phyloP scores from a whole-genome alignment of 2,888 invertebrate species.

The Pocota personata region DNA sequence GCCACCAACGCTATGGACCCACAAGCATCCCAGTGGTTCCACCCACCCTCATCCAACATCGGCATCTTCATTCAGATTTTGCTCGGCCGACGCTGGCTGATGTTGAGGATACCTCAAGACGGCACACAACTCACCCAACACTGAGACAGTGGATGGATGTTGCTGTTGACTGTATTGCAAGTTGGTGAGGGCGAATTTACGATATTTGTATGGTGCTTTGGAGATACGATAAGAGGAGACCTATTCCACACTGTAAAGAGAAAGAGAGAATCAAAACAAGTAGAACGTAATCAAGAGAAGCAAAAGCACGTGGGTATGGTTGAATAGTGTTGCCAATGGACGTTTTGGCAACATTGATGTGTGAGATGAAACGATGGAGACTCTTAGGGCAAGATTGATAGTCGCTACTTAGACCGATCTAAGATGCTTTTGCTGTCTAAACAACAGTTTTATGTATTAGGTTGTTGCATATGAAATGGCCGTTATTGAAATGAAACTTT shows the following conservation, averaged over 20 bases:
- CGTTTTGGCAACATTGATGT: neutral
- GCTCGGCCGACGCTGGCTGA: constrained; percentile 19
- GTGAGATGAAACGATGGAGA: neutral
- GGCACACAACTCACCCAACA: neutral
- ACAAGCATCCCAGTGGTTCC: neutral
- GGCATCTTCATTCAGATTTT: constrained; percentile 19
- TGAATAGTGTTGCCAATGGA: constrained; percentile 21
- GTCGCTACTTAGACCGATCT: too few relatives aligned
- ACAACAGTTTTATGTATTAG: too few relatives aligned
- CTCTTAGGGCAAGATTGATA: too few relatives aligned
- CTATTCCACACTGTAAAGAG: neutral
- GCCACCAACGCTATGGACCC: constrained; percentile 41
- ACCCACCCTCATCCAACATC: constrained; percentile 42
- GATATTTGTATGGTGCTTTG: constrained; percentile 37
- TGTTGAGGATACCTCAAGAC: neutral
- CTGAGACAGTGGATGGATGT: constrained; percentile 4
- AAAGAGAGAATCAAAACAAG: constrained; percentile 26
- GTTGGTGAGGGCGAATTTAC: constrained; percentile 37
- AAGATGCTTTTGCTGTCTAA: too few relatives aligned
- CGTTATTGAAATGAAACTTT: too few relatives aligned
- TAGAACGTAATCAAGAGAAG: constrained; percentile 10
- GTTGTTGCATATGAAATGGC: too few relatives aligned
- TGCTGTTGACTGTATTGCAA: neutral
- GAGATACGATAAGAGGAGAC: constrained; percentile 36
- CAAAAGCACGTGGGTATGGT: constrained; percentile 33